A percentile compares a stretch with the other conserved stretches of the same genome.
phyloP scores from a whole-genome alignment of 2,113 vertebrate species.

The Corvus hawaiiensis region DNA sequence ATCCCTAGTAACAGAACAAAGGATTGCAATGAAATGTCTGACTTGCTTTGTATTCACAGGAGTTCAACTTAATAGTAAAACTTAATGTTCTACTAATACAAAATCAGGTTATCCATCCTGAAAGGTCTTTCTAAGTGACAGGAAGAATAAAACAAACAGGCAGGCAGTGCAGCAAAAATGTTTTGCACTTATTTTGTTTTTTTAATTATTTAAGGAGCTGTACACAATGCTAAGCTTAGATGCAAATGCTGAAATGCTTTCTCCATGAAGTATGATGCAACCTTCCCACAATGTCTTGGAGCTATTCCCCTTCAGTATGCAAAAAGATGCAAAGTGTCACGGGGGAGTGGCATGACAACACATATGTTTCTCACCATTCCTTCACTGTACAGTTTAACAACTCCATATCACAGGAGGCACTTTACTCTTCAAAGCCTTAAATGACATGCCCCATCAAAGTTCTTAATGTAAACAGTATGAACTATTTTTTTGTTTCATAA shows the following conservation, averaged over 20 bases:
- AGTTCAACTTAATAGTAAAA: neutral
- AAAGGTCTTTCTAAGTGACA: neutral
- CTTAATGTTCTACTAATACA: neutral
- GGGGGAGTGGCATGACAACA: slow-evolving; percentile 21
- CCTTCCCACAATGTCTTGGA: neutral
- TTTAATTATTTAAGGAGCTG: neutral
- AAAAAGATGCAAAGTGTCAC: slow-evolving; percentile 4
- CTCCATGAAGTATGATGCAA: neutral
- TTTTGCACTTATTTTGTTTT: neutral
- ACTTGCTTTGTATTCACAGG: neutral
- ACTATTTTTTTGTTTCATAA: neutral
- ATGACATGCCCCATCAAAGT: neutral
- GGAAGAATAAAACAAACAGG: neutral
- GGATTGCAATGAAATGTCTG: neutral
- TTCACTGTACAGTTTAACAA: neutral
- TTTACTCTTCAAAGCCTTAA: neutral
- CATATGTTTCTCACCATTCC: slow-evolving; percentile 34
- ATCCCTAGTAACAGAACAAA: neutral
- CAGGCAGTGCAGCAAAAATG: neutral
- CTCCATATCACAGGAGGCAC: neutral
- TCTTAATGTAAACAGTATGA: neutral
- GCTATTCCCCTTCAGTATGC: neutral
- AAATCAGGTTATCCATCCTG: neutral
- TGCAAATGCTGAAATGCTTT: neutral
- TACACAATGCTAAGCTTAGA: neutral